Conservation (phyloP, 2,113 vertebrate species). For the Macroglossus sobrinus region DNA sequence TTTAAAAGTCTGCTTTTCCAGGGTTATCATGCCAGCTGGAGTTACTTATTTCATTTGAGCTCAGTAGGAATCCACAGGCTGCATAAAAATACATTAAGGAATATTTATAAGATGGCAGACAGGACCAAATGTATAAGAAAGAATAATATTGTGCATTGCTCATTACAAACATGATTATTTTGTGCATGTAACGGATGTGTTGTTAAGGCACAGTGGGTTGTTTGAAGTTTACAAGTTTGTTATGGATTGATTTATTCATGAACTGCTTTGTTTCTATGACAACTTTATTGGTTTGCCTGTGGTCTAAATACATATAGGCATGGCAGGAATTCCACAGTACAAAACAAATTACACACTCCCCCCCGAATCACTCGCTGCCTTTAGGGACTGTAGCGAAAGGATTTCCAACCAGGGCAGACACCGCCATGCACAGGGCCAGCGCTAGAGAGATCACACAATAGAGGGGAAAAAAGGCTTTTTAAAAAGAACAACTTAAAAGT, state of each 20-base stretch:
- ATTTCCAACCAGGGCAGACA: conserved; percentile 78
- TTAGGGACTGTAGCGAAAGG: conserved; percentile 80
- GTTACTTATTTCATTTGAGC: conserved; percentile 70
- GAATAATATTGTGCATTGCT: conserved; percentile 70
- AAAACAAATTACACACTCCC: conserved; percentile 85
- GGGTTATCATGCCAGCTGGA: conserved; percentile 69
- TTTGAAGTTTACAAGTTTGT: conserved; percentile 85
- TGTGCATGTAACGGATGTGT: conserved; percentile 76
- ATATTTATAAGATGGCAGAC: conserved; percentile 77
- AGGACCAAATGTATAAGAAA: conserved; percentile 74
- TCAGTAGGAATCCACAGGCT: conserved; percentile 63
- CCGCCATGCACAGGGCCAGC: conserved; percentile 68
- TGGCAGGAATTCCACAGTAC: conserved; percentile 85
- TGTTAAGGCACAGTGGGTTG: conserved; percentile 80
- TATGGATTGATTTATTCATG: conserved; percentile 88
- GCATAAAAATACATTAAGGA: conserved; percentile 69
- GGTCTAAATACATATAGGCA: conserved; percentile 88
- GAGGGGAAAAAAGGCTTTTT: conserved; percentile 53
- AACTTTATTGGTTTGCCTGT: conserved; percentile 88
- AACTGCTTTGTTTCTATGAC: conserved; percentile 90
- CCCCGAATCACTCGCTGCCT: conserved; percentile 82
- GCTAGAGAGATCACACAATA: conserved; percentile 77
- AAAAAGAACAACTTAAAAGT: conserved; percentile 78
- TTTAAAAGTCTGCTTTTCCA: conserved; percentile 69
- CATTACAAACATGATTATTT: conserved; percentile 79